A percentile compares a stretch with the other conserved stretches of the same genome.
Evolutionary conservation across 2,113 vertebrate species (phyloP).

Genomic region (Girardinichthys multiradiatus): DNA sequence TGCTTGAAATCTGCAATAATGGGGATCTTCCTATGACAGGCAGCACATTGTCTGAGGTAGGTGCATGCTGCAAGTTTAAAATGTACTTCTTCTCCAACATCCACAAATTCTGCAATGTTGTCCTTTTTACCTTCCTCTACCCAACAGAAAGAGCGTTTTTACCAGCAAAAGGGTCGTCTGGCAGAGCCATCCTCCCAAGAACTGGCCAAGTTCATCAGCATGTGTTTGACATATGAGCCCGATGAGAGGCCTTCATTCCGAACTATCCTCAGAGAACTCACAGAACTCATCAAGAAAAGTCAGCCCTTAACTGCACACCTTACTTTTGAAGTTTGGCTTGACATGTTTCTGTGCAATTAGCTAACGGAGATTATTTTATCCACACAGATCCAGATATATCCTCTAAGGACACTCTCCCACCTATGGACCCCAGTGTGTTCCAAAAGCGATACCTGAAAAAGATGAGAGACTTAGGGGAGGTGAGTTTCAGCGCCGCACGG

Average conservation of each 20-base stretch:
- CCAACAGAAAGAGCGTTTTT: slow-evolving; percentile 91
- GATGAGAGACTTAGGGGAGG: slow-evolving; percentile 88
- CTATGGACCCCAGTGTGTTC: slow-evolving; percentile 85
- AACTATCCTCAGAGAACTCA: slow-evolving; percentile 88
- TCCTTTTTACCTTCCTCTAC: background rate
- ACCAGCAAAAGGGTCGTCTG: slow-evolving; percentile 84
- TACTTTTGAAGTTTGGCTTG: background rate
- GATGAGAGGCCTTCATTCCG: slow-evolving; percentile 86
- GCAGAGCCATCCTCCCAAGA: slow-evolving; percentile 84
- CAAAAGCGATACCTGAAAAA: slow-evolving; percentile 92
- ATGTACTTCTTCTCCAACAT: background rate
- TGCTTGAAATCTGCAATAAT: slow-evolving; percentile 94
- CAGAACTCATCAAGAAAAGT: slow-evolving; percentile 86
- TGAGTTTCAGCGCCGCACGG: slow-evolving; percentile 55
- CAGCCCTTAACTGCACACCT: slow-evolving; percentile 29
- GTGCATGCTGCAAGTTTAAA: background rate
- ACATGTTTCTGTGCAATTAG: background rate
- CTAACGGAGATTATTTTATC: background rate
- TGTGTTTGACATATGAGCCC: slow-evolving; percentile 86
- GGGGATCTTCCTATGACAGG: slow-evolving; percentile 86
- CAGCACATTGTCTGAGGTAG: slow-evolving; percentile 83
- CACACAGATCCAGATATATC: slow-evolving; percentile 82
- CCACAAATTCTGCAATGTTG: background rate
- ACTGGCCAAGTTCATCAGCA: slow-evolving; percentile 85
- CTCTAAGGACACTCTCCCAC: slow-evolving; percentile 63